A percentile compares a stretch with the other conserved stretches of the same genome.
Conservation (phyloP, 2,888 invertebrate species). For the Acleris sparsana region DNA sequence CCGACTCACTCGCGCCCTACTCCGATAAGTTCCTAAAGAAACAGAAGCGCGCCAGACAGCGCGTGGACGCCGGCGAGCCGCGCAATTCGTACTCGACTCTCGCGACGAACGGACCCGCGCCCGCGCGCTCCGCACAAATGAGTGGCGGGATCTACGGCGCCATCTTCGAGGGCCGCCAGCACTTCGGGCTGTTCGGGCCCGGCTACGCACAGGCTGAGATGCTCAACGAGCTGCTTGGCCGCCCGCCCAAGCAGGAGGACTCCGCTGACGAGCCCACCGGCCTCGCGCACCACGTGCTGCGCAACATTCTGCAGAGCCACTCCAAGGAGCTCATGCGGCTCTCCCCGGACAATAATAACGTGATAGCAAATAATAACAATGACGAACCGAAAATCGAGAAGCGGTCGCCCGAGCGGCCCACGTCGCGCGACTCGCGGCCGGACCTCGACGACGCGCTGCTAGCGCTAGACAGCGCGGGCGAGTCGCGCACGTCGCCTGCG, state of each 20-base stretch:
- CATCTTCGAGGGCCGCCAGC: conserved; percentile 91
- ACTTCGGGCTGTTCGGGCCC: conserved; percentile 92
- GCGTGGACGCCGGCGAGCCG: conserved; percentile 98
- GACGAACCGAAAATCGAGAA: conserved; percentile 81
- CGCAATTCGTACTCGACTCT: conserved; percentile 93
- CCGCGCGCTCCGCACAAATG: conserved; percentile 89
- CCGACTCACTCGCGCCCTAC: conserved; percentile 96
- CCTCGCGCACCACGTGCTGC: conserved; percentile 92
- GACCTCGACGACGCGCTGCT: conserved; percentile 85
- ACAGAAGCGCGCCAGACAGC: conserved; percentile 96
- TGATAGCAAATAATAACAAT: conserved; percentile 82
- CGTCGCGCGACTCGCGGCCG: conserved; percentile 85
- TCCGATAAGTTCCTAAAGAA: conserved; percentile 96
- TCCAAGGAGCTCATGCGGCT: conserved; percentile 91
- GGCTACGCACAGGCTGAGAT: conserved; percentile 95
- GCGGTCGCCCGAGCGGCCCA: conserved; percentile 84
- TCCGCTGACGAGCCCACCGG: conserved; percentile 82
- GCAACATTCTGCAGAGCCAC: conserved; percentile 94
- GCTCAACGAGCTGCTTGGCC: conserved; percentile 94
- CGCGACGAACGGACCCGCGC: conserved; percentile 81
- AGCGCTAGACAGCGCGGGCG: conserved; percentile 82
- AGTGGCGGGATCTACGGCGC: conserved; percentile 94
- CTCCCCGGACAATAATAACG: conserved; percentile 83
- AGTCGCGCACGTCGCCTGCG: conserved; percentile 79
- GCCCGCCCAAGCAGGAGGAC: conserved; percentile 89